These are phyloP conservation scores for Leucophenga varia DNA, from an alignment of 1,140 invertebrate genomes.

Conservation along the genomic window DNA sequence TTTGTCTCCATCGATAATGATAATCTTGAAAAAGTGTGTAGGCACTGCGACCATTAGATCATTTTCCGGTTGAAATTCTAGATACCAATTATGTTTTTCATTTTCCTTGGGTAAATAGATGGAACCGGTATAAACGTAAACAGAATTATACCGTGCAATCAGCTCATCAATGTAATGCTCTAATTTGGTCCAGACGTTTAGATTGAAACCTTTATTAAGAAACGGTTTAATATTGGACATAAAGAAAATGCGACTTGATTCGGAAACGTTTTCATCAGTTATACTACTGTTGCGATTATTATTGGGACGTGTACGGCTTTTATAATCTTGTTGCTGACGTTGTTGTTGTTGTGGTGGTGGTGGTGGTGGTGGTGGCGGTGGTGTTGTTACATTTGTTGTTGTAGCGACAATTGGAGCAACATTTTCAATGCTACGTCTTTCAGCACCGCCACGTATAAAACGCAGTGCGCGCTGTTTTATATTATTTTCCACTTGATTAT, in stretches of 20 bases:
- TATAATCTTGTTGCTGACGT: too few relatives aligned
- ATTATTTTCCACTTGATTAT: too few relatives aligned
- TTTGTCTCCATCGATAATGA: conserved; percentile 70
- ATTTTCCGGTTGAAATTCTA: conserved; percentile 95
- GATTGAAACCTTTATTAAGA: conserved; percentile 92
- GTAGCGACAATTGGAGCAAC: too few relatives aligned
- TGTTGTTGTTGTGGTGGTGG: too few relatives aligned
- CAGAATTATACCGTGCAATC: conserved; percentile 76
- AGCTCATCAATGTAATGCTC: conserved; percentile 82
- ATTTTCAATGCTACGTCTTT: too few relatives aligned
- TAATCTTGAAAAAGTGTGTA: conserved; percentile 96
- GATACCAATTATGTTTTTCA: conserved; percentile 83
- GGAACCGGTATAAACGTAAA: conserved; percentile 96
- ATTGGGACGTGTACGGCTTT: too few relatives aligned
- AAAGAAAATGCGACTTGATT: conserved; percentile 77
- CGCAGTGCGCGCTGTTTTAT: too few relatives aligned
- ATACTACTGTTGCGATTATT: too few relatives aligned
- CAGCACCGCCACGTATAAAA: too few relatives aligned
- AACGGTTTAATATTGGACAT: conserved; percentile 96
- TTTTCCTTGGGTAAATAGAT: conserved; percentile 86
- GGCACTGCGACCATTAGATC: conserved; percentile 92
- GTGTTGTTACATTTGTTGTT: too few relatives aligned
- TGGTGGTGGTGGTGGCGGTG: too few relatives aligned
- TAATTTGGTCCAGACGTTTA: conserved; percentile 85
- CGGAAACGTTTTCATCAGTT: too few relatives aligned